Evolutionary conservation across 1,140 invertebrate genomes (phyloP), one percentile per base, ranked within the genome.

Genomic region (Habropoda laboriosa): DNA sequence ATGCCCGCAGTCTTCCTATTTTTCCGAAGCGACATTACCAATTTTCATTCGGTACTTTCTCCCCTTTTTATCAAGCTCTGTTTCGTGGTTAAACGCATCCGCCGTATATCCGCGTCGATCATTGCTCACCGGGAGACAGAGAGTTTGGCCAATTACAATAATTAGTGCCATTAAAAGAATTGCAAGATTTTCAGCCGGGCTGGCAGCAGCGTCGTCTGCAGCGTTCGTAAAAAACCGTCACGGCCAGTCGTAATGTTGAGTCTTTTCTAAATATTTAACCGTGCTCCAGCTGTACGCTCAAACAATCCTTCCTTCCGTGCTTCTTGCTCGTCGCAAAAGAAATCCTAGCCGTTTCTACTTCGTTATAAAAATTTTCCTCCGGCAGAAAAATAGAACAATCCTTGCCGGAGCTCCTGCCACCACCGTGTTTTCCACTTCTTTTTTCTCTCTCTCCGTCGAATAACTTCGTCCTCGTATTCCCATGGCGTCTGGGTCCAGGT

Each of bases 231-330:
- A 55, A 27, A 55, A 16, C 51, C 47, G 21, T 27, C 21, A 21
- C 45, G 64, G 16, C 12, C 49, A 68, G 30, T 45, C 32, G 27
- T 64, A 35, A 68, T n/a, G 74, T 42, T 16, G 38, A 76, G 64
- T 47, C 42, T 68, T 68, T 16, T 45, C 63, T 78, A 78, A 78
- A 78, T 78, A 78, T 78, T 78, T 71, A 71, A 78, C 67, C 55
- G 10, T 18, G 27, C 18, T 5, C 40, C 45, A 35, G 6, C 24
- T 24, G 24, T 10, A 40, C 53, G 1, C 53, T 70, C 74, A 57
- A 77, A 58, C 66, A 40, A 70, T 70, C 40, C 42, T 64, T 53
- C 57, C 35, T 49, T 51, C 45, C 32, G 35, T 30, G 32, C 38
- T 42, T 55, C 16, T 51, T 40, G 24, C 35, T 32, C 10, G 16